phyloP scores from a whole-genome alignment of 64 coral and sea anemone species.

The Exaiptasia diaphana region DNA sequence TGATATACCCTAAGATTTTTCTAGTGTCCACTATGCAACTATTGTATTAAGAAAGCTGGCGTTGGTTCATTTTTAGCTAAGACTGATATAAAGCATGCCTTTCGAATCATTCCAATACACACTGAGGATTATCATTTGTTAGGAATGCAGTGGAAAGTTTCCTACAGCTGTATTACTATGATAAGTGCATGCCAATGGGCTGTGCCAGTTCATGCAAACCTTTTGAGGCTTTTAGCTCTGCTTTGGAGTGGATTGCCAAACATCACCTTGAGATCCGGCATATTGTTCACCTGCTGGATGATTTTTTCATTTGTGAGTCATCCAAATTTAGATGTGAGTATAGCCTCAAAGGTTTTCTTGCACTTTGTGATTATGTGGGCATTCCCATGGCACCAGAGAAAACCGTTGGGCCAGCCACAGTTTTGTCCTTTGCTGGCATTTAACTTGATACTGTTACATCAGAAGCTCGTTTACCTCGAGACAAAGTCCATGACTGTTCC shows the following conservation, averaged over 20 bases:
- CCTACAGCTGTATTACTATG: slow-evolving; percentile 6
- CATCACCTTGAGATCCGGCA: neutral
- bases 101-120: slow-evolving; percentile 9
- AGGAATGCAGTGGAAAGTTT: slow-evolving; percentile 31
- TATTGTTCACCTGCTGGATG: slow-evolving; percentile 15
- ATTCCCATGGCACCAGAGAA: slow-evolving; percentile 46
- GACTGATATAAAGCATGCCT: slow-evolving; percentile 21
- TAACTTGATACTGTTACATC: neutral
- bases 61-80: neutral
- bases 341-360: neutral
- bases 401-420: neutral
- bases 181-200: slow-evolving; percentile 32
- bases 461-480: neutral
- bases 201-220: slow-evolving; percentile 25
- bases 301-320: neutral
- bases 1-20: neutral
- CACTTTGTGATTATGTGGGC: neutral
- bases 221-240: slow-evolving; percentile 8
- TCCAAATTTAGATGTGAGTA: neutral
- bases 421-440: slow-evolving; percentile 10
- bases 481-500: neutral
- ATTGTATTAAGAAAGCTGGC: neutral
- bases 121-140: neutral
- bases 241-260: slow-evolving; percentile 49
- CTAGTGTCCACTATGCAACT: neutral